phyloP scores from a whole-genome alignment of 2,888 invertebrate genomes.

The Ischnura elegans region DNA sequence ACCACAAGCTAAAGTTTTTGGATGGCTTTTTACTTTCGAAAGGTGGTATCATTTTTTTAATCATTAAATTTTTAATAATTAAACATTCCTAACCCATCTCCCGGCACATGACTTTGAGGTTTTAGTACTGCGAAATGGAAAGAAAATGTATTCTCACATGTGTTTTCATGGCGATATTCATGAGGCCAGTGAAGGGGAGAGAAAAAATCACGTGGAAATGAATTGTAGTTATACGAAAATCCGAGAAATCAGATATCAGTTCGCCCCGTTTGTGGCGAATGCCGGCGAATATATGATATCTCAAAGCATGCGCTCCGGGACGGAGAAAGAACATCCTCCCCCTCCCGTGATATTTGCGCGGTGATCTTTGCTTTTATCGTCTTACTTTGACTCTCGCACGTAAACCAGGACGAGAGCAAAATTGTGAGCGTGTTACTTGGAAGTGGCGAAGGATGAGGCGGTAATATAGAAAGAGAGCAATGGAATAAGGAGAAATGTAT shows the following conservation, averaged over 20 bases:
- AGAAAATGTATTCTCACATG: too few species aligned
- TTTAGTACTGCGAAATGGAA: too few species aligned
- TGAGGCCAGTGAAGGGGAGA: too few species aligned
- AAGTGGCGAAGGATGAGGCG: background rate
- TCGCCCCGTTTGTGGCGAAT: slow-evolving; percentile 48
- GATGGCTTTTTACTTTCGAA: too few species aligned
- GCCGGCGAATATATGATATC: background rate
- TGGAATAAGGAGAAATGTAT: background rate
- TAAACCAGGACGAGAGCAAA: background rate
- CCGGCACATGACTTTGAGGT: too few species aligned
- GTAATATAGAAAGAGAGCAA: background rate
- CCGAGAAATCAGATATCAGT: slow-evolving; percentile 43
- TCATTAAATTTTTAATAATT: too few species aligned
- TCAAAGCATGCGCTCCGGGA: background rate
- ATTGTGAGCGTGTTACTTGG: background rate
- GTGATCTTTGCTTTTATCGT: background rate
- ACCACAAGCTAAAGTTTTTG: too few species aligned
- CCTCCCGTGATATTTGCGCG: slow-evolving; percentile 45
- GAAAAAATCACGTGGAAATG: background rate
- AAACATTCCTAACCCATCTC: too few species aligned
- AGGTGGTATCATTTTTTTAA: too few species aligned
- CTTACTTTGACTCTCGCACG: slow-evolving; percentile 37
- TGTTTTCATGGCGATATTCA: too few species aligned
- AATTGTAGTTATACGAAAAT: slow-evolving; percentile 33
- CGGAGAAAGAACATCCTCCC: background rate